phyloP scores from a whole-genome alignment of 2,888 invertebrate genomes.

The Marronus borbonicus region DNA sequence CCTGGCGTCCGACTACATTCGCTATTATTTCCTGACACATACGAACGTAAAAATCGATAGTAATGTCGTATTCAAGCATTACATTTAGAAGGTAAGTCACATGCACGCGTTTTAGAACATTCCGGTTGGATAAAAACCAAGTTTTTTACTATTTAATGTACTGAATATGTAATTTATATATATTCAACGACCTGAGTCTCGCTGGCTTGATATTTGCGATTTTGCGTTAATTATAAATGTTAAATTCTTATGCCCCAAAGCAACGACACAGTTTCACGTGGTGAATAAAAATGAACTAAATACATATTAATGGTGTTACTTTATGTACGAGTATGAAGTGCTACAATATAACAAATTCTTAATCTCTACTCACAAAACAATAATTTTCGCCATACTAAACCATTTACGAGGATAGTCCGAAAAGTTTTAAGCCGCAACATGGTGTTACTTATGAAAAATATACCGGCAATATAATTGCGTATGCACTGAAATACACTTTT shows the following conservation, averaged over 20 bases:
- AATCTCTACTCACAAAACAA: too few species aligned
- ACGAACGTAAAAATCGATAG: slow-evolving; percentile 22
- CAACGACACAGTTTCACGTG: background rate
- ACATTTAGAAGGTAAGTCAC: background rate
- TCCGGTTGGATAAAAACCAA: background rate
- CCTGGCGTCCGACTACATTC: slow-evolving; percentile 19
- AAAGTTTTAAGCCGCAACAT: too few species aligned
- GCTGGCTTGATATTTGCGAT: background rate
- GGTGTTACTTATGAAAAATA: too few species aligned
- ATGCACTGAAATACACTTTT: too few species aligned
- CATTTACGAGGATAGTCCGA: too few species aligned
- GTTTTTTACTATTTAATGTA: background rate
- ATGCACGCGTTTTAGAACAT: background rate
- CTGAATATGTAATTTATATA: too few species aligned
- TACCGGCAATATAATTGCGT: too few species aligned
- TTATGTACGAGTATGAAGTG: too few species aligned
- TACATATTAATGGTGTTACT: too few species aligned
- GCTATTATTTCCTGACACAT: slow-evolving; percentile 22
- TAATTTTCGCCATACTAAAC: too few species aligned
- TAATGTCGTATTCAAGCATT: slow-evolving; percentile 24
- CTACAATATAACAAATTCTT: too few species aligned
- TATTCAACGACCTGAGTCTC: background rate
- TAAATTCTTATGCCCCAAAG: background rate
- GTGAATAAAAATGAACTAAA: too few species aligned
- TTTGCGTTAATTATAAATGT: slow-evolving; percentile 1